These are phyloP conservation scores for Lathronympha strigana DNA, from an alignment of 2,888 invertebrate genomes.

Conservation along the genomic window DNA sequence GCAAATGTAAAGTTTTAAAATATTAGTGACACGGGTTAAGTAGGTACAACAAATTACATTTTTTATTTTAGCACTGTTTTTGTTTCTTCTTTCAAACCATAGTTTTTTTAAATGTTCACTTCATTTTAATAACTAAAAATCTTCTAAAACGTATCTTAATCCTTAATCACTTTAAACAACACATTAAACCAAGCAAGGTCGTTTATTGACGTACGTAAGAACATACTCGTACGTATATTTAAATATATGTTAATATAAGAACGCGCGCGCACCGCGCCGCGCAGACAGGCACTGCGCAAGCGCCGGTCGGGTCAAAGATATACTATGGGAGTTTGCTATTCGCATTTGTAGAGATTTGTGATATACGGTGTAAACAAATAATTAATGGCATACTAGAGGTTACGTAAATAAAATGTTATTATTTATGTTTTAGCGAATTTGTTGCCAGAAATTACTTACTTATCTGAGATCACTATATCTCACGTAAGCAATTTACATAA, in stretches of 20 bases:
- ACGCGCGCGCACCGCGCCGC: constrained; percentile 9
- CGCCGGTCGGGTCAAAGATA: background rate
- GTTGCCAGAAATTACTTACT: too few relatives aligned
- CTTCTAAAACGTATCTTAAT: background rate
- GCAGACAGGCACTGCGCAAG: constrained; percentile 1
- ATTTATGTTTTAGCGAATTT: too few relatives aligned
- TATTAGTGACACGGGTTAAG: background rate
- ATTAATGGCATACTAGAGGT: background rate
- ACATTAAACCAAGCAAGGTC: constrained; percentile 12
- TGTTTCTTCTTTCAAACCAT: background rate
- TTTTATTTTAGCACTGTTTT: background rate
- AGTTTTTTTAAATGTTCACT: background rate
- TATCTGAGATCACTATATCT: too few relatives aligned
- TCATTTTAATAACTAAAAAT: background rate
- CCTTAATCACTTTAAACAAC: constrained; percentile 9
- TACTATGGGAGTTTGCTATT: constrained; percentile 15
- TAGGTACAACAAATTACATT: background rate
- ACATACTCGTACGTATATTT: constrained; percentile 5
- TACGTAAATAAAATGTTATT: background rate
- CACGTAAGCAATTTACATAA: too few relatives aligned
- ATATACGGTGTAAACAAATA: constrained; percentile 12
- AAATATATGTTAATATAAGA: constrained; percentile 13
- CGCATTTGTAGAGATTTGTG: constrained; percentile 2
- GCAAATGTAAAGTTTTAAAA: background rate
- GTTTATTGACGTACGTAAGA: constrained; percentile 15